phyloP scores from a whole-genome alignment of 2,888 invertebrate species.

The Lomographa bimaculata region DNA sequence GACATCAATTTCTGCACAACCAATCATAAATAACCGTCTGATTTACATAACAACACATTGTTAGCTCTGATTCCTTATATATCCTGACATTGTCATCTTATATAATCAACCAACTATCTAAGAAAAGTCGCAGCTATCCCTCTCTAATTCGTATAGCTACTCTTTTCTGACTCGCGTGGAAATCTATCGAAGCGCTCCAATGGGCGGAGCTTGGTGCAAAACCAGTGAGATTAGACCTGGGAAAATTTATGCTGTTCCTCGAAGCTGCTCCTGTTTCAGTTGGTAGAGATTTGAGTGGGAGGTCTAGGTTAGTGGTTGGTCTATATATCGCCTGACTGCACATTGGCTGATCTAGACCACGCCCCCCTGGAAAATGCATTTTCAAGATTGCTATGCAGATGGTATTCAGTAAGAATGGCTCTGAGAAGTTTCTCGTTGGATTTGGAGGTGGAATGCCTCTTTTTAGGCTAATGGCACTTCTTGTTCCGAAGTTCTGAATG shows the following conservation, averaged over 20 bases:
- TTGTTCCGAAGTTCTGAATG: conserved; percentile 31
- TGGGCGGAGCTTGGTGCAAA: conserved; percentile 64
- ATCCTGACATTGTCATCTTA: conserved; percentile 67
- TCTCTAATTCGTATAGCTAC: conserved; percentile 63
- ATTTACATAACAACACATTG: conserved; percentile 77
- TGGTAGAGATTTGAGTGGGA: conserved; percentile 41
- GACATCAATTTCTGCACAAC: conserved; percentile 65
- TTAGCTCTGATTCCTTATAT: conserved; percentile 65
- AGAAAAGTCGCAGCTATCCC: conserved; percentile 65
- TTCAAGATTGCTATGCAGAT: conserved; percentile 80
- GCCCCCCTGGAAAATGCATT: conserved; percentile 80
- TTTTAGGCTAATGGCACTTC: conserved; percentile 58
- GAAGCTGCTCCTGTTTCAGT: conserved; percentile 42
- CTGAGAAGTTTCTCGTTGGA: conserved; percentile 53
- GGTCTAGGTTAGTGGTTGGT: conserved; percentile 54
- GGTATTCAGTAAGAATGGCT: conserved; percentile 60
- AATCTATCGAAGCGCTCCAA: conserved; percentile 69
- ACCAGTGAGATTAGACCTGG: conserved; percentile 57
- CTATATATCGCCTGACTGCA: conserved; percentile 82
- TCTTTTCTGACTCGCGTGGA: conserved; percentile 57
- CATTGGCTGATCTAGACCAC: conserved; percentile 80
- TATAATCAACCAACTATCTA: conserved; percentile 77
- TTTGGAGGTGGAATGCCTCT: conserved; percentile 48
- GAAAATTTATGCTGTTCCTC: conserved; percentile 54
- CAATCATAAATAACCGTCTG: conserved; percentile 71